A percentile compares a stretch with the other conserved stretches of the same genome.
Evolutionary conservation across 2,797 vertebrate genomes (phyloP).

Genomic region (Clarias pachynema): DNA sequence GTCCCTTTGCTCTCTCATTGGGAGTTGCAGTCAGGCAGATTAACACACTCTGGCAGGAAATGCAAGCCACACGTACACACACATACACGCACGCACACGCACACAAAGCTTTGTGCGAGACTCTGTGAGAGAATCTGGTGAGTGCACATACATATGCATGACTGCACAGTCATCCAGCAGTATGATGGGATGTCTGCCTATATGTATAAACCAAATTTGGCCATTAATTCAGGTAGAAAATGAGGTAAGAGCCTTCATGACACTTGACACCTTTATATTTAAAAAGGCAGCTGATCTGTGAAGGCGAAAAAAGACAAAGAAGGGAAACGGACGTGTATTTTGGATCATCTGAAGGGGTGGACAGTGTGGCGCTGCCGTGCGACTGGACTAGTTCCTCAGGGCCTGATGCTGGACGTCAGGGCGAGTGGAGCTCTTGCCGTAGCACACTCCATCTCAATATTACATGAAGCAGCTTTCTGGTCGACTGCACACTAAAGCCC

Average conservation of each 20-base stretch:
- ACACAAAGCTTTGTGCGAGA: conserved; percentile 16
- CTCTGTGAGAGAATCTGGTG: conserved; percentile 36
- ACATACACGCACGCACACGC: not conserved
- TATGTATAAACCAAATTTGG: conserved; percentile 44
- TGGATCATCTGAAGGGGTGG: not conserved
- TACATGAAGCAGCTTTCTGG: conserved; percentile 76
- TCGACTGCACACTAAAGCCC: conserved; percentile 55
- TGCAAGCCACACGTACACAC: conserved; percentile 64
- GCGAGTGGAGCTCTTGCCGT: conserved; percentile 29
- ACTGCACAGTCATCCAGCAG: conserved; percentile 63
- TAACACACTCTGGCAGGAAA: conserved; percentile 79
- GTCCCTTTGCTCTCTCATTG: conserved; percentile 64
- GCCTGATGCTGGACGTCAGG: conserved; percentile 24
- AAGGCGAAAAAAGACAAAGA: not conserved
- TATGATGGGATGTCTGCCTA: conserved; percentile 69
- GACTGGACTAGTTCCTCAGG: conserved; percentile 11
- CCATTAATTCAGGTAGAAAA: conserved; percentile 70
- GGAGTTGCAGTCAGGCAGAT: conserved; percentile 80
- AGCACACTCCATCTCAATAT: conserved; percentile 72
- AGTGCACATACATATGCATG: conserved; percentile 64
- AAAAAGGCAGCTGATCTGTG: not conserved
- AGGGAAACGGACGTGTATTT: not conserved
- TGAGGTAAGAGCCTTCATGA: not conserved
- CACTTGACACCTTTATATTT: not conserved
- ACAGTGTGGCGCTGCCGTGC: not conserved